A percentile compares a stretch with the other conserved stretches of the same genome.
Evolutionary conservation across 2,888 invertebrate species (phyloP).

Genomic region (Drosophila fulvimacula): DNA sequence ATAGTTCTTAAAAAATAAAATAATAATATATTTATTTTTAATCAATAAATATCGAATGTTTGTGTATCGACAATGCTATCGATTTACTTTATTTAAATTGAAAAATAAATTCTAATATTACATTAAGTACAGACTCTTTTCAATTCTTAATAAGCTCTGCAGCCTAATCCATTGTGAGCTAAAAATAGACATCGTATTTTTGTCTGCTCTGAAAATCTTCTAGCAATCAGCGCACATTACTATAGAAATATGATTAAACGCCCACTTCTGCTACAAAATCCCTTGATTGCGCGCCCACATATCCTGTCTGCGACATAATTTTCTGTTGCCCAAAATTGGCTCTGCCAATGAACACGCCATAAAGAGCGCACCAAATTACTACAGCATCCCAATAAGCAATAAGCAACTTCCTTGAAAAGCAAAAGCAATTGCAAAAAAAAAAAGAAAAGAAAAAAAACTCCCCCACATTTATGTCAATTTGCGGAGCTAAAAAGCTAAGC

Average conservation of each 20-base stretch:
- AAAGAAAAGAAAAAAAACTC: slow-evolving; percentile 16
- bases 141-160: background rate
- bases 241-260: slow-evolving; percentile 1
- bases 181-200: background rate
- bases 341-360: slow-evolving; percentile 1
- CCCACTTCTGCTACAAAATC: background rate
- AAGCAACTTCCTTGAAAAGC: slow-evolving; percentile 7
- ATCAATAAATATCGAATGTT: too few species aligned
- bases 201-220: background rate
- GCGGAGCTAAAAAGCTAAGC: slow-evolving; percentile 7
- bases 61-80: too few species aligned
- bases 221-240: background rate
- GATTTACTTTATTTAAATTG: background rate
- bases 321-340: slow-evolving; percentile 13
- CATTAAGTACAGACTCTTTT: too few species aligned
- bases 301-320: background rate
- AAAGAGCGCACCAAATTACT: slow-evolving; percentile 15
- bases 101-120: background rate
- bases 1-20: too few species aligned
- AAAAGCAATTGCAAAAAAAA: too few species aligned
- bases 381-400: slow-evolving; percentile 3
- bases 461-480: slow-evolving; percentile 19
- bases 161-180: too few species aligned
- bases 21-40: too few species aligned
- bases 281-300: slow-evolving; percentile 19